Evolutionary conservation across 2,113 vertebrate species (phyloP).

Genomic region (Carettochelys insculpta): DNA sequence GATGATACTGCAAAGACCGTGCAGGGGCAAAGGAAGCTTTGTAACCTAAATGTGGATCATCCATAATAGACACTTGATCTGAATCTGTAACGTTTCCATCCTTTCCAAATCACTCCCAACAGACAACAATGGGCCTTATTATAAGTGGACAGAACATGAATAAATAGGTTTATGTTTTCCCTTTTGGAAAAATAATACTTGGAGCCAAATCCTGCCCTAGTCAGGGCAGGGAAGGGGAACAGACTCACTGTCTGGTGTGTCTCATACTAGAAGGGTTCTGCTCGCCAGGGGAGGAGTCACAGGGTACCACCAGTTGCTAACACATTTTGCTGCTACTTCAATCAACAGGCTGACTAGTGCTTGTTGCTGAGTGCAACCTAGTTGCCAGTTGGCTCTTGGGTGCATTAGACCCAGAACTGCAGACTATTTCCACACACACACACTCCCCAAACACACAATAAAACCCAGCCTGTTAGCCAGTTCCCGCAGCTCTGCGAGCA

Average conservation of each 20-base stretch:
- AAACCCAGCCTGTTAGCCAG: background rate
- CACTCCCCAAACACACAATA: background rate
- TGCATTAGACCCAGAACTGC: background rate
- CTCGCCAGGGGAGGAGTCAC: background rate
- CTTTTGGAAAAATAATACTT: background rate
- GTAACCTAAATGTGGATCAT: background rate
- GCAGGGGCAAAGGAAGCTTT: background rate
- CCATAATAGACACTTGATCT: background rate
- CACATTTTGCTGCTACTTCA: background rate
- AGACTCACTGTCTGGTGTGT: background rate
- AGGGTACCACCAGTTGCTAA: background rate
- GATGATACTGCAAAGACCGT: background rate
- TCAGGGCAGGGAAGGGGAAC: background rate
- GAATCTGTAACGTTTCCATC: background rate
- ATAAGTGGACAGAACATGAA: background rate
- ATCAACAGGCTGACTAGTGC: fast-evolving
- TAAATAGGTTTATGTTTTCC: background rate
- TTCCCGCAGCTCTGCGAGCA: background rate
- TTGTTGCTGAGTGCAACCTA: background rate
- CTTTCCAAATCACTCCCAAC: background rate
- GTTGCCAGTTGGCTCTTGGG: background rate
- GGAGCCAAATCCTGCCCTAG: background rate
- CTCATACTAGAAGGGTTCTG: fast-evolving
- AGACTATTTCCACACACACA: background rate
- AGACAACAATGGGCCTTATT: background rate